phyloP scores from a whole-genome alignment of 2,113 vertebrate species.

The Ammodytes marinus region DNA sequence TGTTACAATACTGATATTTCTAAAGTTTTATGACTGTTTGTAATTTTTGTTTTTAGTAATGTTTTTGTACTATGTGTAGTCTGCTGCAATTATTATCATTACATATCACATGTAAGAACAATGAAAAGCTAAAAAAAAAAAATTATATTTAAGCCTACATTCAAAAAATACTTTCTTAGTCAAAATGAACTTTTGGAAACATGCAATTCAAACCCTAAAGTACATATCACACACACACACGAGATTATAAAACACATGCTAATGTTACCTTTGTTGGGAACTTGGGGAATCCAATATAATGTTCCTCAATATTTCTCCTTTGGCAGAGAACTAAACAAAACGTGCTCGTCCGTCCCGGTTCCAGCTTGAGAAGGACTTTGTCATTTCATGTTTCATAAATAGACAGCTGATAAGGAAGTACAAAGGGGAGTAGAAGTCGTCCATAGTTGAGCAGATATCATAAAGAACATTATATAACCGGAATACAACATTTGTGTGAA shows the following conservation, averaged over 20 bases:
- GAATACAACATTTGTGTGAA: background rate
- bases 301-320: background rate
- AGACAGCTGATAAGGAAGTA: slow-evolving; percentile 25
- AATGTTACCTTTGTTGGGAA: slow-evolving; percentile 29
- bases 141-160: too few relatives aligned
- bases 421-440: slow-evolving; percentile 5
- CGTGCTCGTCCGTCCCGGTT: background rate
- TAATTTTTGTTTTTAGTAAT: background rate
- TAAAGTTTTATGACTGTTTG: background rate
- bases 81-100: background rate
- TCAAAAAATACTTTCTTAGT: background rate
- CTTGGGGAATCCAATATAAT: background rate
- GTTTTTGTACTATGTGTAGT: background rate
- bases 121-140: background rate
- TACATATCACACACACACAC: too few relatives aligned
- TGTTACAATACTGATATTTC: background rate
- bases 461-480: background rate
- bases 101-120: background rate
- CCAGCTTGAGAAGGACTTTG: slow-evolving; percentile 19
- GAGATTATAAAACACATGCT: background rate
- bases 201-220: too few relatives aligned
- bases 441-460: background rate
- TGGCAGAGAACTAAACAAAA: background rate
- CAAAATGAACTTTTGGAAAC: background rate
- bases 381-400: background rate